Evolutionary conservation across 2,113 vertebrate species (phyloP), one percentile per base, ranked within the genome.

Genomic region (Carassius auratus): DNA sequence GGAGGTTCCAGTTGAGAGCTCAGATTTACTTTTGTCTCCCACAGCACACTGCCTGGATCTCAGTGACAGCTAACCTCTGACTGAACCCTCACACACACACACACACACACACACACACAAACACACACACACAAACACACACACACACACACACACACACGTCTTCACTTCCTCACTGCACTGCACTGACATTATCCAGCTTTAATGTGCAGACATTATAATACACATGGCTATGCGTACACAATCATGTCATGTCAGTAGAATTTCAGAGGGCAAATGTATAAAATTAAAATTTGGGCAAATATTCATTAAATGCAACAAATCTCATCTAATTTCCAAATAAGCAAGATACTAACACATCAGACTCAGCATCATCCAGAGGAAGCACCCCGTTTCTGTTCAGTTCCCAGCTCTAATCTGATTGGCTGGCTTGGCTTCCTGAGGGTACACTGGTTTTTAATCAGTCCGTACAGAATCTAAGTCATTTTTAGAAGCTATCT

Each of bases 21-120:
- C 55, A 50, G 85, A 71, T 87, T 84, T 71, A 62, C 75, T 87
- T 79, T 87, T 38, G 23, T 81, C 74, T 83, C 81, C 74, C 81
- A 30, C 61, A 61, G 82, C 48, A 62, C 77, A 55, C 91, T 90
- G 80, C 89, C 85, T 84, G 45, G 45, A 48, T 81, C 84, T 69
- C 71, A 77, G 77, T 78, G 88, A 84, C 84, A 90, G 57, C 64
- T 81, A 86, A 83, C 62, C 88, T 89, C 45, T 23, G 62, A 15
- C 14, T 64, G 88, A 89, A 66, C 76, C 23, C 87, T 45, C 15
- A 1, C 42, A 26, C 75, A 15, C 36, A n/a, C 36, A 15, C 45
- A 21, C 45, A 76, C 55, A 15, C 62, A 30, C 64, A 33, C 10
- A 26, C 61, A 26, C 59, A 69, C 64, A 23, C 50, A 64, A 23